Conservation (phyloP, 2,797 vertebrate genomes). For the Sebastes baramenuke region DNA sequence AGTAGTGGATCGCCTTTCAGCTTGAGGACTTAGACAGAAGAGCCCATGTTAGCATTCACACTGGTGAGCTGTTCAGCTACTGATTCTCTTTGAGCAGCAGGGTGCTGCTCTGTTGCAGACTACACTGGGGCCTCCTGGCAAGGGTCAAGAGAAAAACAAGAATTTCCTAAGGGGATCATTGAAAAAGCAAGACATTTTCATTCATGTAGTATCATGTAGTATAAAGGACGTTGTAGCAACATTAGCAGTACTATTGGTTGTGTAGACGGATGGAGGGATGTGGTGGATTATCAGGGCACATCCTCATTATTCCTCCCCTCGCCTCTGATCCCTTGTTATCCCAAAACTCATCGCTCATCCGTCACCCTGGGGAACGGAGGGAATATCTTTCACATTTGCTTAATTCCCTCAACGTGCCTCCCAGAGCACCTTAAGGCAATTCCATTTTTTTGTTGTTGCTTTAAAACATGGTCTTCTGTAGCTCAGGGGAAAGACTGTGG, state of each 20-base stretch:
- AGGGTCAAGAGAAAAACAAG: conserved; percentile 16
- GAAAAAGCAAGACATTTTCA: conserved; percentile 4
- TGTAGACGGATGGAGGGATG: conserved; percentile 14
- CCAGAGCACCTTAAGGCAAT: conserved; percentile 41
- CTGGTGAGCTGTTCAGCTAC: background rate
- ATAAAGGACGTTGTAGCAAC: background rate
- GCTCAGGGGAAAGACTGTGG: conserved; percentile 8
- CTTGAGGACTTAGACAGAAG: background rate
- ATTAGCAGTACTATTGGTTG: background rate
- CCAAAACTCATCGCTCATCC: conserved; percentile 57
- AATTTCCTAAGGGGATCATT: background rate
- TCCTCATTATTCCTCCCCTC: conserved; percentile 61
- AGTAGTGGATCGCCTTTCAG: background rate
- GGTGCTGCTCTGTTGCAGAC: conserved; percentile 15
- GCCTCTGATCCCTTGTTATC: conserved; percentile 69
- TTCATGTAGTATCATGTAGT: background rate
- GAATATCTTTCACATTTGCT: conserved; percentile 56
- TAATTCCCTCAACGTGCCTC: conserved; percentile 58
- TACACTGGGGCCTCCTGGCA: background rate
- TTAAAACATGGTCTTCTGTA: conserved; percentile 27
- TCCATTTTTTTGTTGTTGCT: conserved; percentile 40
- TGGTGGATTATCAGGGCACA: conserved; percentile 40
- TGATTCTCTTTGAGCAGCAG: background rate
- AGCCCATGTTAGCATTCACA: background rate
- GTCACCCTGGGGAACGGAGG: conserved; percentile 42